These are phyloP conservation scores for Melanostoma scalare DNA, from an alignment of 2,888 invertebrate genomes.

Conservation along the genomic window DNA sequence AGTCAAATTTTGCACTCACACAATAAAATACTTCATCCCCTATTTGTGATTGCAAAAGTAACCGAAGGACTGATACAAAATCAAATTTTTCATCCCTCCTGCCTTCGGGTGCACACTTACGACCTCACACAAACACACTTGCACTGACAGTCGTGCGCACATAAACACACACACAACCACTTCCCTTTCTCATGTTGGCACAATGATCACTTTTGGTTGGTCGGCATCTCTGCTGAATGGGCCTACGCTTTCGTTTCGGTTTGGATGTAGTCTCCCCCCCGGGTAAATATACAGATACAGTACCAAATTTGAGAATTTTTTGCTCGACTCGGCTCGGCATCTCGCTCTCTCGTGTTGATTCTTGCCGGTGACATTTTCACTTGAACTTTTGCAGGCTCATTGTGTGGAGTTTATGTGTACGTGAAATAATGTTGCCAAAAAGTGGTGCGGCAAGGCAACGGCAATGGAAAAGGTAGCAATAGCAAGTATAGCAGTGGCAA, in stretches of 20 bases:
- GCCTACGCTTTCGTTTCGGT: conserved; percentile 16
- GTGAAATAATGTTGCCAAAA: conserved; percentile 70
- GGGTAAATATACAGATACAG: conserved; percentile 61
- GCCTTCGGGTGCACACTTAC: conserved; percentile 60
- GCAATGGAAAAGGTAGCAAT: conserved; percentile 69
- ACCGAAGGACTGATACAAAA: conserved; percentile 70
- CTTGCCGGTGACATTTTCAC: conserved; percentile 61
- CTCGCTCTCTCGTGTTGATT: neutral
- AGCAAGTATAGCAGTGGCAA: conserved; percentile 57
- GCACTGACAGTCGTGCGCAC: neutral
- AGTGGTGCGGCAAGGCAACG: conserved; percentile 28
- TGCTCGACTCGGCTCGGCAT: neutral
- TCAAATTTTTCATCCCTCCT: conserved; percentile 68
- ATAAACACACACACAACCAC: neutral
- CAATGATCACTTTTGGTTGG: conserved; percentile 68
- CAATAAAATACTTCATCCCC: conserved; percentile 61
- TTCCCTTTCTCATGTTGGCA: conserved; percentile 11
- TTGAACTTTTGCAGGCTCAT: conserved; percentile 69
- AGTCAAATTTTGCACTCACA: conserved; percentile 47
- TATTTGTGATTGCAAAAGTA: conserved; percentile 67
- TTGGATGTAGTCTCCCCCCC: conserved; percentile 44
- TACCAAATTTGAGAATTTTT: conserved; percentile 63
- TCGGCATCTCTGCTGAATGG: conserved; percentile 39
- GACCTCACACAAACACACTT: conserved; percentile 38
- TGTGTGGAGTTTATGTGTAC: conserved; percentile 55